Evolutionary conservation across 2,113 vertebrate genomes (phyloP), one percentile per base, ranked within the genome.

Genomic region (Polyodon spathula): DNA sequence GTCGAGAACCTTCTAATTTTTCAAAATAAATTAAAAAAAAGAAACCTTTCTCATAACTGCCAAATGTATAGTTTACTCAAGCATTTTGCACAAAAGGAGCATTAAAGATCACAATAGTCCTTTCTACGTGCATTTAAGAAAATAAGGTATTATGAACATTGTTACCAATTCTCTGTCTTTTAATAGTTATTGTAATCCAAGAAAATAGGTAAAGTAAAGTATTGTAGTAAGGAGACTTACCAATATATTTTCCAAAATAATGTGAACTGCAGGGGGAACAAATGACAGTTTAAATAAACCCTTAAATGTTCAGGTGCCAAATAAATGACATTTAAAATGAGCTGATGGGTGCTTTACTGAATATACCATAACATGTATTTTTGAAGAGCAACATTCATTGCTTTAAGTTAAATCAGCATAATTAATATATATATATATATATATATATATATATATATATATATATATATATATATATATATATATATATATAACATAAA

Each of bases 61-160:
- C 85, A 89, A 87, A 75, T 84, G 86, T 77, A 76, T 87, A 86
- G 81, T 86, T 88, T 86, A 89, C 84, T 84, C 81, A 86, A 87
- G 86, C 85, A 84, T 87, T 89, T 89, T 89, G 85, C 85, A 87
- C 85, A 86, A 74, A 86, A 78, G 74, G 76, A 79, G 69, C 73
- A 72, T 72, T 73, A 73, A 64, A 71, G 76, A 75, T 72, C 69
- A 80, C 74, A 69, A 71, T 71, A n/a, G n/a, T n/a, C n/a, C n/a
- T n/a, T n/a, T n/a, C n/a, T n/a, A n/a, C n/a, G n/a, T n/a, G n/a
- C n/a, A n/a, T n/a, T n/a, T n/a, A n/a, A n/a, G n/a, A 61, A 62
- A 74, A 70, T n/a, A 68, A 74, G 78, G 77, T 79, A 84, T 86
- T 83, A 71, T 71, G 72, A 82, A 77, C 76, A 73, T 81, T 68